These are phyloP conservation scores for Anthopleura sola DNA, from an alignment of 64 coral and sea anemone genomes.

Conservation along the genomic window DNA sequence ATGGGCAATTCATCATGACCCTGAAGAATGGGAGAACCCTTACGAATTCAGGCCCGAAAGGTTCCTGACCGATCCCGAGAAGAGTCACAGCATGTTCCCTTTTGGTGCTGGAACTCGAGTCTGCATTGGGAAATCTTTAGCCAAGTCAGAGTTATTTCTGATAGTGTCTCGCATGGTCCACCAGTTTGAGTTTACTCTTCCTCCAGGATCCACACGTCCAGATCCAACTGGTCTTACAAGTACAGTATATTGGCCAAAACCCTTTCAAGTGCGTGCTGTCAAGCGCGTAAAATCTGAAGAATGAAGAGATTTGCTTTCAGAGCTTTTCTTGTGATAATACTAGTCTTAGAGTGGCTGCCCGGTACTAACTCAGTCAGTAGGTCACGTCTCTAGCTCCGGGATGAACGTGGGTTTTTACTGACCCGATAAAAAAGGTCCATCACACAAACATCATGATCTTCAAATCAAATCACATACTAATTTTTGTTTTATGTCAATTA, in stretches of 20 bases:
- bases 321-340: too few relatives aligned
- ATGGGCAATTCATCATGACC: constrained; percentile 91
- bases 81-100: constrained; percentile 54
- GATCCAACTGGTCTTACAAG: constrained; percentile 65
- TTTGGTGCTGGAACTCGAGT: constrained; percentile 77
- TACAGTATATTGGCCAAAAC: constrained; percentile 63
- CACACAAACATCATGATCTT: too few relatives aligned
- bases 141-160: constrained; percentile 75
- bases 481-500: too few relatives aligned
- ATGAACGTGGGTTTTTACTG: too few relatives aligned
- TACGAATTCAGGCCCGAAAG: constrained; percentile 65
- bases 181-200: constrained; percentile 55
- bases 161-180: constrained; percentile 74
- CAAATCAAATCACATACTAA: too few relatives aligned
- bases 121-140: constrained; percentile 72
- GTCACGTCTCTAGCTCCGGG: too few relatives aligned
- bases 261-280: constrained; percentile 37
- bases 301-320: not conserved
- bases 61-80: constrained; percentile 58
- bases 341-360: too few relatives aligned
- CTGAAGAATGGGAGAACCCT: constrained; percentile 60
- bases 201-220: constrained; percentile 28
- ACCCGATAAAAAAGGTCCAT: too few relatives aligned
- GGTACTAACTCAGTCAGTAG: too few relatives aligned
- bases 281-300: not conserved